phyloP scores from a whole-genome alignment of 2,797 vertebrate species.

The Glossophaga mutica region DNA sequence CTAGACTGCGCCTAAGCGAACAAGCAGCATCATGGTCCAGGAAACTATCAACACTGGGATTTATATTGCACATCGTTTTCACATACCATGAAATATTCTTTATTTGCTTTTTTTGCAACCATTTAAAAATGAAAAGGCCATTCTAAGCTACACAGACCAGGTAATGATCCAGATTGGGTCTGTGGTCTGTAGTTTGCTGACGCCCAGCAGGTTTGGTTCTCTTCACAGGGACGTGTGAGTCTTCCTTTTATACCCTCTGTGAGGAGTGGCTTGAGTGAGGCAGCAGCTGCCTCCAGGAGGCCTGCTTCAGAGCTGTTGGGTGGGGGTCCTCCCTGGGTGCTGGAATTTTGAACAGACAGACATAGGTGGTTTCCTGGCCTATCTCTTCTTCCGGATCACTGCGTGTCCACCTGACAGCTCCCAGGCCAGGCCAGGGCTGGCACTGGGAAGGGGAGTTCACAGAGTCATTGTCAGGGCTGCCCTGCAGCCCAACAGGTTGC shows the following conservation, averaged over 20 bases:
- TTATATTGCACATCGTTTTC: background rate
- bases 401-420: rapidly evolving
- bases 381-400: background rate
- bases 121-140: background rate
- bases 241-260: background rate
- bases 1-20: rapidly evolving
- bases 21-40: rapidly evolving
- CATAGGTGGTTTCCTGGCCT: background rate
- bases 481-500: too few relatives aligned
- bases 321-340: background rate
- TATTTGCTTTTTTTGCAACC: background rate
- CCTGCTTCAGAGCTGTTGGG: background rate
- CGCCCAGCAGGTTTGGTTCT: background rate
- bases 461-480: too few relatives aligned
- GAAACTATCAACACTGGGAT: rapidly evolving
- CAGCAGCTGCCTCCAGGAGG: background rate
- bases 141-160: background rate
- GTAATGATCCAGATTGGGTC: background rate
- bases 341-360: background rate
- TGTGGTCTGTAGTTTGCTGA: background rate
- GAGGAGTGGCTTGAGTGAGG: background rate
- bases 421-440: background rate
- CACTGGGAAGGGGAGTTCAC: background rate
- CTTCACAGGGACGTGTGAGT: background rate
- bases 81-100: background rate